Conservation (phyloP, 2,888 invertebrate species). For the Cephus runcator region DNA sequence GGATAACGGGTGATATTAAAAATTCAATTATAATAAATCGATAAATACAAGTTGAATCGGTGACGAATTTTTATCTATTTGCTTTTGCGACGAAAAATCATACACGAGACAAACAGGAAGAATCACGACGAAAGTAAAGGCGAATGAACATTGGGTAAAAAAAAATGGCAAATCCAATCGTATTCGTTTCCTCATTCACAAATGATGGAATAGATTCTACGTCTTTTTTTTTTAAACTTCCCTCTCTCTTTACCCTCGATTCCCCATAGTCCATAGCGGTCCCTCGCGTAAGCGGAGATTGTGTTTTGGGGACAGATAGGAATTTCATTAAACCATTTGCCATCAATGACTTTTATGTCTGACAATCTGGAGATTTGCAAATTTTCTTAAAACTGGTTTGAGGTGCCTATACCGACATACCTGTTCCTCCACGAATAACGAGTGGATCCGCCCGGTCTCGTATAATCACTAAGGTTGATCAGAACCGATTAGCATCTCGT, state of each 20-base stretch:
- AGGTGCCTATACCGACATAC: neutral
- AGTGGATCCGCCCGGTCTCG: neutral
- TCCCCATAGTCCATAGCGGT: neutral
- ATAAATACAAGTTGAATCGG: neutral
- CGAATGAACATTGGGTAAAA: neutral
- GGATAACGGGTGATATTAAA: neutral
- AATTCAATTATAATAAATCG: neutral
- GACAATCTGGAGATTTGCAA: neutral
- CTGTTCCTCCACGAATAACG: neutral
- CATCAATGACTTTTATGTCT: slow-evolving; percentile 4
- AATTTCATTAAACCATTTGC: slow-evolving; percentile 3
- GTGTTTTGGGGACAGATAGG: neutral
- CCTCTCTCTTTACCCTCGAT: neutral
- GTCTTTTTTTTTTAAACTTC: neutral
- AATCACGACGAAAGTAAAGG: neutral
- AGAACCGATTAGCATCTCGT: neutral
- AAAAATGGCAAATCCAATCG: neutral
- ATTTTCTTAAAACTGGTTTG: slow-evolving; percentile 1
- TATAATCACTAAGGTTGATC: neutral
- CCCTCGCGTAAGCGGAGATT: slow-evolving; percentile 1
- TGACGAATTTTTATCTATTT: neutral
- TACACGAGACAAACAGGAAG: neutral
- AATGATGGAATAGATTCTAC: neutral
- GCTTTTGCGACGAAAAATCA: neutral
- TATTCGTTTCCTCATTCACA: neutral